Percentiles rank a stretch among this genome's conserved stretches.
These are phyloP conservation scores for Scaptomyza reducta DNA, from an alignment of 2,888 invertebrate species.

Conservation along the genomic window DNA sequence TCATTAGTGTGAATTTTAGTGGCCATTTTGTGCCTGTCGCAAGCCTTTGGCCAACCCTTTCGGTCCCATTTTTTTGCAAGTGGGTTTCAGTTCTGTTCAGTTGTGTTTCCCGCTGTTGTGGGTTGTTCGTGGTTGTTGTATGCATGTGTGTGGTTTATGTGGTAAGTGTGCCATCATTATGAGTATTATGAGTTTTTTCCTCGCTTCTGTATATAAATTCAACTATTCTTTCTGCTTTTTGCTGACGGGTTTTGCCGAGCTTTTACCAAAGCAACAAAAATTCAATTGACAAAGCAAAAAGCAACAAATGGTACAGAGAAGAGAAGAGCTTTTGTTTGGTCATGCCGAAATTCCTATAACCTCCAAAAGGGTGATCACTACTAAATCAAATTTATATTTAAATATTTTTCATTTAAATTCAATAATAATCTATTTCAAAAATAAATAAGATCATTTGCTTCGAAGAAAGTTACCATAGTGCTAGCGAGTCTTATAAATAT, in stretches of 20 bases:
- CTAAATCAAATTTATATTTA: too few species aligned
- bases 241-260: constrained; percentile 37
- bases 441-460: too few species aligned
- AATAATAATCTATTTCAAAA: too few species aligned
- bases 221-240: constrained; percentile 12
- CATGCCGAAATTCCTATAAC: background rate
- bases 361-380: background rate
- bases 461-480: too few species aligned
- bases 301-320: background rate
- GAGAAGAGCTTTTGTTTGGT: background rate
- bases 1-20: constrained; percentile 79
- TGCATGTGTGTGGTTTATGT: constrained; percentile 68
- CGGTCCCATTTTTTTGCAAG: constrained; percentile 17
- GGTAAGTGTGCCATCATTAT: constrained; percentile 78
- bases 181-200: constrained; percentile 53
- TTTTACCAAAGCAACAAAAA: constrained; percentile 17
- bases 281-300: background rate
- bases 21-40: constrained; percentile 61
- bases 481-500: too few species aligned
- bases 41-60: constrained; percentile 66
- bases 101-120: constrained; percentile 11
- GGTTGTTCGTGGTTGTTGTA: constrained; percentile 22
- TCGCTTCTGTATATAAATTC: constrained; percentile 15
- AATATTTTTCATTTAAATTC: too few species aligned
- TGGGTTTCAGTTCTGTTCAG: constrained; percentile 6